Base-by-base conservation (phyloP, 2,888 invertebrate species). In the Nomada fucata region DNA sequence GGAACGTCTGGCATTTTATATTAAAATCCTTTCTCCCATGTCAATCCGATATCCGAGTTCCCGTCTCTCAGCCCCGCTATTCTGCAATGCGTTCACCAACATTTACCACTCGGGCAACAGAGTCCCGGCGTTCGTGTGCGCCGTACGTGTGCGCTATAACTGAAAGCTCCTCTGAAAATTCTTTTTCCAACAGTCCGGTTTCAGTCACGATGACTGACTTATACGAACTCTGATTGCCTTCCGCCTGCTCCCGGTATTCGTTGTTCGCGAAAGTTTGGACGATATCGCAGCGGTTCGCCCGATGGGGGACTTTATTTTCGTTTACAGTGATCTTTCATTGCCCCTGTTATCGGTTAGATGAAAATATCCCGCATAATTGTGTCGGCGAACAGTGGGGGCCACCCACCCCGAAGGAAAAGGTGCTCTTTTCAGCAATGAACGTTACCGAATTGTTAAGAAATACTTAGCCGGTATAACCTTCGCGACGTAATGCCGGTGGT, bases 1-100 rank as follows among this genome's bases (percentile, higher is more conserved):
- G 86, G 89, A 86, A 87, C 85, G 88, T 89, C 79, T 70, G 91
- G 89, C 90, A 90, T 91, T 90, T 91, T 89, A 91, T 92, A 92
- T 91, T 92, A 91, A 92, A 92, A 92, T 90, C 90, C 88, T 88
- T 88, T 82, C 74, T 80, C 79, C 72, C 83, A 42, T 72, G 76
- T 87, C 79, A 87, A 71, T 70, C 74, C 69, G 61, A 73, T 72
- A 81, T 73, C 64, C 76, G 61, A 11, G 15, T 29, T 26, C 18
- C 59, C 44, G 10, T 57, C 52, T 15, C 52, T 53, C 36, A 50
- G 2, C 52, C 10, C 42, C 53, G 68, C 64, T 70, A 64, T 82
- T 69, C 82, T 61, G 57, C 52, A 70, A 83, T 76, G 72, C 76
- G 57, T 60, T 60, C 76, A 20, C 72, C 59, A 52, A 73, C 69